Conservation (phyloP, 1,140 invertebrate genomes). For the Papilio glaucus region DNA sequence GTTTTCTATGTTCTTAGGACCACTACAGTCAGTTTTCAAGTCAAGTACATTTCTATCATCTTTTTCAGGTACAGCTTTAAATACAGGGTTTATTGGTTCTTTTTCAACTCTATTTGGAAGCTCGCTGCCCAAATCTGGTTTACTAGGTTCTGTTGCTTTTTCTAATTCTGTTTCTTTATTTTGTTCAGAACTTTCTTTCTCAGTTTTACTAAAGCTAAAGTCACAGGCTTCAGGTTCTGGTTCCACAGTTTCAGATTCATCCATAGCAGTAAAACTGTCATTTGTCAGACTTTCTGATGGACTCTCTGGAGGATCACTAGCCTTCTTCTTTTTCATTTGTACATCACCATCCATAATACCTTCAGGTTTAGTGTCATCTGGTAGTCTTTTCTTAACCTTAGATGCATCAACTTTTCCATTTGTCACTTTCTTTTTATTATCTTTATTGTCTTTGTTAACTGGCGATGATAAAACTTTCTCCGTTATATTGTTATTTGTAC, state of each 20-base stretch:
- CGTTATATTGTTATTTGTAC: slow-evolving; percentile 76
- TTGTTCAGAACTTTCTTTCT: slow-evolving; percentile 72
- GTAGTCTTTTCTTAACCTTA: slow-evolving; percentile 89
- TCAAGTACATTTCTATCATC: slow-evolving; percentile 71
- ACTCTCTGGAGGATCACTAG: slow-evolving; percentile 87
- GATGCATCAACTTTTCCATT: slow-evolving; percentile 86
- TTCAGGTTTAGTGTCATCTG: slow-evolving; percentile 83
- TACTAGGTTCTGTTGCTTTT: slow-evolving; percentile 59
- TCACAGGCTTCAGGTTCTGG: slow-evolving; percentile 85
- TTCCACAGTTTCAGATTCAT: slow-evolving; percentile 88
- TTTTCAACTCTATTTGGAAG: slow-evolving; percentile 69
- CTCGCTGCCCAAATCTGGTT: slow-evolving; percentile 62
- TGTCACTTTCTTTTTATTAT: slow-evolving; percentile 86
- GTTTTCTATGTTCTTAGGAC: slow-evolving; percentile 63
- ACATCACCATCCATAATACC: slow-evolving; percentile 86
- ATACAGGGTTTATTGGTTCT: slow-evolving; percentile 62
- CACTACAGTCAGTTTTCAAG: slow-evolving; percentile 70
- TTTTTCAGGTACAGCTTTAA: slow-evolving; percentile 65
- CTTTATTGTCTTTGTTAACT: slow-evolving; percentile 84
- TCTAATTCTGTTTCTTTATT: slow-evolving; percentile 77
- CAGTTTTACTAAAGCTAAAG: slow-evolving; percentile 76
- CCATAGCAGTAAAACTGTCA: slow-evolving; percentile 91
- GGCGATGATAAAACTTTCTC: slow-evolving; percentile 84
- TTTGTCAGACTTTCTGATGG: slow-evolving; percentile 92
- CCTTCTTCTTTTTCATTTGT: slow-evolving; percentile 88